Base-by-base conservation (phyloP, 2,113 vertebrate species). In the Antechinus flavipes region DNA sequence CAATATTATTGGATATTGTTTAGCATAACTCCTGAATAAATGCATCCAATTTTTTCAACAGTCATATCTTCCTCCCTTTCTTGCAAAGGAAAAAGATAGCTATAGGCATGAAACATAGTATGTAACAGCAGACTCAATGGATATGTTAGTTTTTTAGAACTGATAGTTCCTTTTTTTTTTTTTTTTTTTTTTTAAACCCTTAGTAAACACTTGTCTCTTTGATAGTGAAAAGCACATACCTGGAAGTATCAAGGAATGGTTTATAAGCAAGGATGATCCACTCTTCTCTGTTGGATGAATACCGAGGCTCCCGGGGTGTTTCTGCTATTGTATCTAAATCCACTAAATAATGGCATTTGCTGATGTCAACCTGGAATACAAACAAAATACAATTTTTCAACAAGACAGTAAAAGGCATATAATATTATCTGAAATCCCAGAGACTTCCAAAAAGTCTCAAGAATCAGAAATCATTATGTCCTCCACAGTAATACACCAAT, bases 331-430 rank as follows among this genome's bases (percentile, higher is more conserved):
- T 98, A 94, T 99, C 99, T 95, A 99, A 96, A 97, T 99, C 99
- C 96, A 99, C 99, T 97, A 99, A 98, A 97, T 99, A 99, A 97
- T 99, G 99, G 97, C 99, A 99, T 54, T 99, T 99, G 91, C 98
- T 99, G 97, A 99, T 96, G 94, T 99, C 99, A 68, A 99, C 96
- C 99, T 99, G 98, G 84, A 98, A 90, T 22, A 58, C 52, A 97
- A 61, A 54, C 93, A 97, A 97, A 25, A 26, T 23, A 84, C 93
- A 95, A 35, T 11, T 55, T 89, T 96, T 96, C 53, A 93, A 95
- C 61, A 96, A 54, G 91, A 96, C 9, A 95, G 14, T 22, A 26
- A 95, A 95, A 89, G 50, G 42, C 54, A 84, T 14, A 68, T 49
- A 84, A 94, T 14, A 90, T 61, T 19, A 93, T 35, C 0, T 94